Percentiles rank a stretch among this genome's conserved stretches.
Evolutionary conservation across 1,140 invertebrate species (phyloP).

Genomic region (Pseudachorutes palmiensis): DNA sequence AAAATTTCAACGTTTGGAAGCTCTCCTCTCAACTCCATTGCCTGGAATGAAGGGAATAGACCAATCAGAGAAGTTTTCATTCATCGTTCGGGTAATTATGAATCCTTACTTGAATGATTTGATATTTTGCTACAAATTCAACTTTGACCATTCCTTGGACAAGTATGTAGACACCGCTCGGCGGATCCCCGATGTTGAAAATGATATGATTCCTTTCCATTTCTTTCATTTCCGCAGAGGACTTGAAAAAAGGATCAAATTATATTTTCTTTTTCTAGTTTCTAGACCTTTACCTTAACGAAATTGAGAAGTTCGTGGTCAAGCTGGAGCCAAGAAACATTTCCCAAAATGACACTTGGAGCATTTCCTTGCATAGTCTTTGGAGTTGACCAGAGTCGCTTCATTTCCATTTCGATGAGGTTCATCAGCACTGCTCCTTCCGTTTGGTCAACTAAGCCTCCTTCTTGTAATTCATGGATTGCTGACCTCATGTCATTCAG

Average conservation of each 20-base stretch:
- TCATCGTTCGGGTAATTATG: no score
- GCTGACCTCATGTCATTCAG: slow-evolving; percentile 45
- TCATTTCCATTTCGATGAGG: slow-evolving; percentile 31
- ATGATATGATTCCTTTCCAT: slow-evolving; percentile 41
- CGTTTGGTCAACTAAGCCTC: slow-evolving; percentile 16
- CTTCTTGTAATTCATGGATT: slow-evolving; percentile 27
- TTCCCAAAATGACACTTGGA: slow-evolving; percentile 13
- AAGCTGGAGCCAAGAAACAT: slow-evolving; percentile 29
- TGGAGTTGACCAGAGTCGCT: slow-evolving; percentile 26
- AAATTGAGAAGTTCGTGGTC: slow-evolving; percentile 25
- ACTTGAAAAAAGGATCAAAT: no score
- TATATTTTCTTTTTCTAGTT: no score
- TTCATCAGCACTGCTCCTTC: slow-evolving; percentile 13
- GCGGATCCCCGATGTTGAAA: slow-evolving; percentile 26
- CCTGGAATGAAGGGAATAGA: not conserved
- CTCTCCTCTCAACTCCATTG: slow-evolving; percentile 11
- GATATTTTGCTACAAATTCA: slow-evolving; percentile 23
- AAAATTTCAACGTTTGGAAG: slow-evolving; percentile 35
- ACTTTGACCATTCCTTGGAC: slow-evolving; percentile 44
- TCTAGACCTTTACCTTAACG: slow-evolving; percentile 15
- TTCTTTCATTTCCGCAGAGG: slow-evolving; percentile 41
- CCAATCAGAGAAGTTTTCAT: not conserved
- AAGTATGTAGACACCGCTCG: slow-evolving; percentile 44
- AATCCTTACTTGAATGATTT: slow-evolving; percentile 40
- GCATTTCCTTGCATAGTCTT: slow-evolving; percentile 14